A percentile compares a stretch with the other conserved stretches of the same genome.
phyloP scores from a whole-genome alignment of 2,113 vertebrate genomes.

The Micronycteris hirsuta region DNA sequence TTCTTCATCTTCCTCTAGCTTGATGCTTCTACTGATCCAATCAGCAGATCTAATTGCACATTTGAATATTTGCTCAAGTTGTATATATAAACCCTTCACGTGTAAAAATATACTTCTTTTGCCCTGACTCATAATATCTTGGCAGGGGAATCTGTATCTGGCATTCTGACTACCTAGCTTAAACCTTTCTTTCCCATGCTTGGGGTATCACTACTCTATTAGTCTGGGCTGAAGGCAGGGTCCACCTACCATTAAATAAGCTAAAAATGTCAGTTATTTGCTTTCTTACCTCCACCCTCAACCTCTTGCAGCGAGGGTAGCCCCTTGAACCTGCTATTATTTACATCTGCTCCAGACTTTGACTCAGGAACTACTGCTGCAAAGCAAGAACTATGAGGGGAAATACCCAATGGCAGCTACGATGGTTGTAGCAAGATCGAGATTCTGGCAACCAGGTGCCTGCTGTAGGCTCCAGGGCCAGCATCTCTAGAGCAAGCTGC shows the following conservation, averaged over 20 bases:
- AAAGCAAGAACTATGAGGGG: background rate
- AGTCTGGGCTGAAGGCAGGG: background rate
- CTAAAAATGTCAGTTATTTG: background rate
- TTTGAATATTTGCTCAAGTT: background rate
- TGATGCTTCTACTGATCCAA: background rate
- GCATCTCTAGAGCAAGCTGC: background rate
- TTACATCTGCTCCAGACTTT: background rate
- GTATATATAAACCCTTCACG: background rate
- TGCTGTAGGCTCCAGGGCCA: background rate
- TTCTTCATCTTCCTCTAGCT: background rate
- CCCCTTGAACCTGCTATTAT: background rate
- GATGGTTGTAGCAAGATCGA: background rate
- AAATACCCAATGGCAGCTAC: background rate
- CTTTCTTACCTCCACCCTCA: background rate
- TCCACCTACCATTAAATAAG: background rate
- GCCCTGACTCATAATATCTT: background rate
- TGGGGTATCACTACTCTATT: background rate
- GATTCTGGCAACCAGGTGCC: background rate
- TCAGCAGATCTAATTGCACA: background rate
- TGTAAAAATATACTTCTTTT: background rate
- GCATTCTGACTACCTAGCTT: background rate
- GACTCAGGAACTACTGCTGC: background rate
- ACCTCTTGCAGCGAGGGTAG: background rate
- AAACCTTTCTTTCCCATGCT: background rate
- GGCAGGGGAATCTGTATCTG: background rate